phyloP scores from a whole-genome alignment of 2,797 vertebrate genomes.

The Sciurus vulgaris region DNA sequence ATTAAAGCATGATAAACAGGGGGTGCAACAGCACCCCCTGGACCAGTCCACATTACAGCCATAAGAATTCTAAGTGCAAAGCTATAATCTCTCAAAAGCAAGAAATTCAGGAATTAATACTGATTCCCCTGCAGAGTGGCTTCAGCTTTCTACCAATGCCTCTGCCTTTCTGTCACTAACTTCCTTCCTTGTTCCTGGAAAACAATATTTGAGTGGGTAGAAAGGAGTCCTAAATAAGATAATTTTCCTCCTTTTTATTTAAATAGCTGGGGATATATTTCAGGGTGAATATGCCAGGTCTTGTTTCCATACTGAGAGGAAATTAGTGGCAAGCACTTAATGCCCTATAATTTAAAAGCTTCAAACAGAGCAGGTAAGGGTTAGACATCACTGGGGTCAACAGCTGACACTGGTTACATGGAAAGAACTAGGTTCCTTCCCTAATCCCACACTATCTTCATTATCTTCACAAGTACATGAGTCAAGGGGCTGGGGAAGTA shows the following conservation, averaged over 20 bases:
- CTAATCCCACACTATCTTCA: not conserved
- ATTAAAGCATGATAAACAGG: not conserved
- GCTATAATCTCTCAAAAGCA: not conserved
- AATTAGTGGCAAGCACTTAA: not conserved
- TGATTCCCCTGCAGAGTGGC: not conserved
- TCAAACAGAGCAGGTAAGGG: not conserved
- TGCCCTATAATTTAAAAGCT: not conserved
- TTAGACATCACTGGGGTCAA: not conserved
- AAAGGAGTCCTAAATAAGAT: not conserved
- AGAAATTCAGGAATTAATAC: not conserved
- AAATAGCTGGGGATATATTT: not conserved
- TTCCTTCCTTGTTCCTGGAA: constrained; percentile 9
- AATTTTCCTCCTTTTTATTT: not conserved
- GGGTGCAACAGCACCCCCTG: not conserved
- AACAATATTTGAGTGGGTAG: not conserved
- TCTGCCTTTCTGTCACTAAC: not conserved
- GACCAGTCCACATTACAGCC: not conserved
- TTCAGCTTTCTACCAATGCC: not conserved
- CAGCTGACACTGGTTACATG: not conserved
- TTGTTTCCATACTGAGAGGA: not conserved
- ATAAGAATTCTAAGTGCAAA: not conserved
- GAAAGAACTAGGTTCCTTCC: not conserved
- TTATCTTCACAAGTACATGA: not conserved
- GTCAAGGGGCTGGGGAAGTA: not conserved
- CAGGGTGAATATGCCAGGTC: not conserved